phyloP scores from a whole-genome alignment of 2,113 vertebrate species.

The Eptesicus fuscus region DNA sequence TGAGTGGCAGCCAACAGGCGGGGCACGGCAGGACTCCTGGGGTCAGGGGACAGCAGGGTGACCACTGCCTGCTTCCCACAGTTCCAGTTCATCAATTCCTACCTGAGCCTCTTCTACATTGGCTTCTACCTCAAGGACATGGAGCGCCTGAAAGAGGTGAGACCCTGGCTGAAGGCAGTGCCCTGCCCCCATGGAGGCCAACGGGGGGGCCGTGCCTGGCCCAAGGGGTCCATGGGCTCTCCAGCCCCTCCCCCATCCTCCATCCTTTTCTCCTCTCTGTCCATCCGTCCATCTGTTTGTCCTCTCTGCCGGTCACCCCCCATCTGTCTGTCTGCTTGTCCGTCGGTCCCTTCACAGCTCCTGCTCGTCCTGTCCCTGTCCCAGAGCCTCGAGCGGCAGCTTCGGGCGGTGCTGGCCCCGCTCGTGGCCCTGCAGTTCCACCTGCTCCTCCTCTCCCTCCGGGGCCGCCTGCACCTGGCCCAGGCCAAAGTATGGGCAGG shows the following conservation, averaged over 20 bases:
- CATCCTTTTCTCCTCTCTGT: slow-evolving; percentile 65
- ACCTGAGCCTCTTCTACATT: slow-evolving; percentile 99
- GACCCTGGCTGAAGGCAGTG: background rate
- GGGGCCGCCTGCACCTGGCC: slow-evolving; percentile 77
- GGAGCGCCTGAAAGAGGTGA: slow-evolving; percentile 98
- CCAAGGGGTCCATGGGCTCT: slow-evolving; percentile 37
- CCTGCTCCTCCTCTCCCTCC: slow-evolving; percentile 82
- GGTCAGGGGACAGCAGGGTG: background rate
- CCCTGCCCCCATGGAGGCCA: background rate
- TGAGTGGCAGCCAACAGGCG: slow-evolving; percentile 79
- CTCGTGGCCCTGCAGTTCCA: slow-evolving; percentile 84
- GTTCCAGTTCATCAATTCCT: slow-evolving; percentile 99
- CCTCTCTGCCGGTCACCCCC: slow-evolving; percentile 53
- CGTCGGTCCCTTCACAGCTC: slow-evolving; percentile 75
- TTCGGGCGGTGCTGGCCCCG: slow-evolving; percentile 83
- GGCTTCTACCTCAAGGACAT: slow-evolving; percentile 99
- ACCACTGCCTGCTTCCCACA: slow-evolving; percentile 67
- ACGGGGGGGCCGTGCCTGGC: background rate
- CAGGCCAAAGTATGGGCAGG: slow-evolving; percentile 81
- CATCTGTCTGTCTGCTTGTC: slow-evolving; percentile 63
- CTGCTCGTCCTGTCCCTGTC: slow-evolving; percentile 90
- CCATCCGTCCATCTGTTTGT: slow-evolving; percentile 38
- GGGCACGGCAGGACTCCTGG: background rate
- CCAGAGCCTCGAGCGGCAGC: slow-evolving; percentile 90
- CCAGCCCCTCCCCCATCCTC: slow-evolving; percentile 34